A percentile compares a stretch with the other conserved stretches of the same genome.
Evolutionary conservation across 2,113 vertebrate genomes (phyloP).

Genomic region (Spermophilus dauricus): DNA sequence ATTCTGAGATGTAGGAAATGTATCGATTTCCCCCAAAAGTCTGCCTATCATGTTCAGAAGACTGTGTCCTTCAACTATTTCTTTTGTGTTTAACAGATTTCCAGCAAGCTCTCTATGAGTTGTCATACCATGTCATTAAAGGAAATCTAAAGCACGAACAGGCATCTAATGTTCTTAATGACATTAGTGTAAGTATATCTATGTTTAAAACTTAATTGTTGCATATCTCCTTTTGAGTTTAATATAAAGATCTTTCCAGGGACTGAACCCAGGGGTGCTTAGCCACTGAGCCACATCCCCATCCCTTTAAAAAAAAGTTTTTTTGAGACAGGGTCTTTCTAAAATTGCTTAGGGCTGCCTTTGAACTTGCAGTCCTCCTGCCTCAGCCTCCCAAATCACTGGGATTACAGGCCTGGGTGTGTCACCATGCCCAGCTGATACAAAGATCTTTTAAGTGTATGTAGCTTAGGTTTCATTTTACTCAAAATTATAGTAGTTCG

Average conservation of each 20-base stretch:
- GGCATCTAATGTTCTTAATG: conserved; percentile 93
- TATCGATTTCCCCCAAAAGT: not conserved
- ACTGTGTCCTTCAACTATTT: conserved; percentile 54
- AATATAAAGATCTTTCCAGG: not conserved
- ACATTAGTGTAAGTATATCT: conserved; percentile 93
- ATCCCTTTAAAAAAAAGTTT: too few relatives aligned
- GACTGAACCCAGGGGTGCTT: too few relatives aligned
- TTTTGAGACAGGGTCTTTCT: too few relatives aligned
- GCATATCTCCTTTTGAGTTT: conserved; percentile 46
- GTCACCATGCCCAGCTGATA: not conserved
- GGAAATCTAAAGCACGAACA: conserved; percentile 97
- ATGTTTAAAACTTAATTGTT: conserved; percentile 58
- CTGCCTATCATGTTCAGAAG: conserved; percentile 53
- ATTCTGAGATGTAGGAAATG: conserved; percentile 61
- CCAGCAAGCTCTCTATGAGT: conserved; percentile 96
- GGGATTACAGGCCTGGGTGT: too few relatives aligned
- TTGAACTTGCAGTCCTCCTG: too few relatives aligned
- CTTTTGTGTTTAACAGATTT: conserved; percentile 91
- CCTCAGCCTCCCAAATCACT: too few relatives aligned
- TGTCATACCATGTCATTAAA: conserved; percentile 96
- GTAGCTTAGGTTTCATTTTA: conserved; percentile 45
- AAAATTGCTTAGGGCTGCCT: too few relatives aligned
- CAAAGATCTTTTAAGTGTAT: conserved; percentile 32
- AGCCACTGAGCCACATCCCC: too few relatives aligned
- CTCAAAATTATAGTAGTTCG: conserved; percentile 52